Base-by-base conservation (phyloP, 2,888 invertebrate species). In the Chrysotoxum bicinctum region DNA sequence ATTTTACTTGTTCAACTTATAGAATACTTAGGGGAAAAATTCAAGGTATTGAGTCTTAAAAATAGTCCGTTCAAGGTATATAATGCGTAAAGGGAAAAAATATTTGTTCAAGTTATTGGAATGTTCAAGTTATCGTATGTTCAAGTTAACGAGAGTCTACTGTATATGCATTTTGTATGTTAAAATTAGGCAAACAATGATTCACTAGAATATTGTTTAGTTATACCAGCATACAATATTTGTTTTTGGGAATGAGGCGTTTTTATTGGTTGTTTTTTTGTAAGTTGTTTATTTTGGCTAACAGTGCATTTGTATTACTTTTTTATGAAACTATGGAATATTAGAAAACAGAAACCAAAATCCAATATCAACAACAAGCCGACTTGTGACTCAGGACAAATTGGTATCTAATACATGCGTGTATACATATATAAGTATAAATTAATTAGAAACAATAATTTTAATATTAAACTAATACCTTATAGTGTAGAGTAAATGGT, bases 371-470 rank as follows among this genome's bases (percentile, higher is more conserved):
- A 79, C 79, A 75, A 75, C 79, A 75, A 79, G 74, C 70, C 62
- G 73, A 73, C 62, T 77, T 79, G 70, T 70, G 84, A 84, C 64
- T 84, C 52, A 84, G 79, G 79, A 79, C 70, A 66, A 84, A 75
- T 58, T 84, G 84, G 75, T 75, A 48, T 75, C 79, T 79, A 84
- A 78, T 78, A 77, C 82, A 82, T 73, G 72, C 68, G 54, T 81
- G 66, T 76, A 68, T 74, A 78, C 26, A 50, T 50, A 48, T 85
- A 85, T 81, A 72, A 72, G 75, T 85, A 74, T 80, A 79, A 76
- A 77, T 80, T 73, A 86, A 87, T 86, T 81, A 77, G 72, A 87
- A 81, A 87, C 85, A 85, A 74, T 74, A 85, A 75, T 19, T 26
- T 16, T 21, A 35, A 54, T 54, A 54, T 78, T 87, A 85, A 85